Base-by-base conservation (phyloP, 2,797 vertebrate genomes). In the Gobionotothen gibberifrons region DNA sequence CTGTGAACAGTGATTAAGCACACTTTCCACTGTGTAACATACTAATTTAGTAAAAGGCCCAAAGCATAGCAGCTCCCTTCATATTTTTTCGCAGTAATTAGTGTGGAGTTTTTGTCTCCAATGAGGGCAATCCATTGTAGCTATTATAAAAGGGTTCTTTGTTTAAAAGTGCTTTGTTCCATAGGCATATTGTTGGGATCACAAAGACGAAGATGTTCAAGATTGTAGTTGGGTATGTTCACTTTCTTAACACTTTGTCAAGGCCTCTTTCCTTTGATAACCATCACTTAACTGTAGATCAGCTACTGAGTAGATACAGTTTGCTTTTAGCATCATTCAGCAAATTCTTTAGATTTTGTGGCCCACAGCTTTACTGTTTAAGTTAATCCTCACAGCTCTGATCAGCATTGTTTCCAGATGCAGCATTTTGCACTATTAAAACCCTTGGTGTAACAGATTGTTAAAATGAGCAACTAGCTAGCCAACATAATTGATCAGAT, bases 71-170 rank as follows among this genome's bases (percentile, higher is more conserved):
- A 57, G 85, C 75, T 76, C 78, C 78, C 82, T 80, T 85, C 83
- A 89, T 87, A 88, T 89, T 90, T 90, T 36, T 87, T 84, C 72
- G 69, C 72, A 3, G 83, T 90, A 92, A 90, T 90, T 89, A 88
- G 76, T 74, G 78, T 87, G 60, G 72, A 82, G 72, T 83, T 84
- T 89, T 84, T 89, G 84, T 87, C 84, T 85, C 83, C 75, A 72
- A 43, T 82, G 83, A 88, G 81, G 84, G 57, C 21, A 69, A 83
- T 65, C 66, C 66, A 81, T 91, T 89, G 72, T 26, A 67, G 75
- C 47, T 77, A 60, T 74, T 54, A 83, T 82, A 5, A 64, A 85
- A 29, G 49, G 26, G 21, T 53, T 70, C 74, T 83, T 85, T 82
- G 67, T 87, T 79, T 72, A 47, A 87, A 76, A 56, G 49, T 73